Evolutionary conservation across 2,113 vertebrate species (phyloP), one percentile per base, ranked within the genome.

Genomic region (Nibea coibor): DNA sequence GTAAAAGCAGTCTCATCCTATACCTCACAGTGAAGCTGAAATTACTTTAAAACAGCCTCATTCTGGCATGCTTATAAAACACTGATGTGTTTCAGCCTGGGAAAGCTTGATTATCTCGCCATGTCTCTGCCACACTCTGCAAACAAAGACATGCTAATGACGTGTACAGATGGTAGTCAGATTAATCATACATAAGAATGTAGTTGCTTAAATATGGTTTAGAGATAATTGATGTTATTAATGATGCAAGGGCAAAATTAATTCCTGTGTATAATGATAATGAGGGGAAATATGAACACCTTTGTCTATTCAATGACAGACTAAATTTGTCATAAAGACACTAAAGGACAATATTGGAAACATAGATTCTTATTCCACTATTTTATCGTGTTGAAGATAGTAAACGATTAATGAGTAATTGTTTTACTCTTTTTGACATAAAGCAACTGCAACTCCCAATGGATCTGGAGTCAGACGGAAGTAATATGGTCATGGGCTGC

Each of bases 221-320:
- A 59, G 78, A 76, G 45, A 59, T 4, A 26, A n/a, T 69, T 24
- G 16, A n/a, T 42, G 16, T 58, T 45, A 48, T 67, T 71, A 86
- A 56, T 51, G 26, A 80, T 6, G 26, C 64, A 76, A 76, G 7
- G 14, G 24, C 16, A 70, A 45, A 56, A 61, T 57, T 42, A 63
- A 75, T 81, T 51, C 61, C 20, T 47, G 48, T 53, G 42, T 45
- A 65, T 54, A 70, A 63, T n/a, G 35, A 59, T 64, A 79, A 75
- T 69, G 57, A 78, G 43, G 54, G 19, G 22, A 83, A 81, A 80
- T 59, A 59, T 54, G 10, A 74, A 67, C 12, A 24, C 22, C 28
- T 28, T n/a, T 16, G 24, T 48, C 57, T 48, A 53, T 78, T 57
- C 24, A 64, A 15, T 42, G 10, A 67, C 22, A 59, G 61, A 45